Percentiles rank a stretch among this genome's conserved stretches.
Conservation (phyloP, 2,888 invertebrate species). For the Nomada flava region DNA sequence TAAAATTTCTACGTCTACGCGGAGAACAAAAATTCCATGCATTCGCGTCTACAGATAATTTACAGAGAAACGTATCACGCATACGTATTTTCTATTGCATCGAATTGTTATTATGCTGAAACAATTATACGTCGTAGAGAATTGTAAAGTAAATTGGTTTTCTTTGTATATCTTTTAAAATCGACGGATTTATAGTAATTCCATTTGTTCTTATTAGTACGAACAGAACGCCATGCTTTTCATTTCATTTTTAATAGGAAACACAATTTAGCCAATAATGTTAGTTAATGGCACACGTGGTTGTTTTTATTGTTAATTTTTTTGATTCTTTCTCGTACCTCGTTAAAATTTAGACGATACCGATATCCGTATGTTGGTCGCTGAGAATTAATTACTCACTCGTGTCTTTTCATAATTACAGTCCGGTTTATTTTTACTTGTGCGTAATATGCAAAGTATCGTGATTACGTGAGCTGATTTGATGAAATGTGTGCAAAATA, state of each 20-base stretch:
- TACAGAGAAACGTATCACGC: constrained; percentile 29
- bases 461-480: background rate
- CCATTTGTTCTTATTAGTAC: constrained; percentile 17
- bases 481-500: constrained; percentile 9
- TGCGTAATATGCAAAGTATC: constrained; percentile 36
- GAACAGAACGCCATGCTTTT: constrained; percentile 55
- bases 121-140: background rate
- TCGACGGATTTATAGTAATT: constrained; percentile 35
- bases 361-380: constrained; percentile 17
- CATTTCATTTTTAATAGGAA: background rate
- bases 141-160: background rate
- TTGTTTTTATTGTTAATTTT: constrained; percentile 14
- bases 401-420: background rate
- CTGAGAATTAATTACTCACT: constrained; percentile 6
- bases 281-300: constrained; percentile 37
- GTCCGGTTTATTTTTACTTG: constrained; percentile 7
- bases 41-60: constrained; percentile 8
- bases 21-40: constrained; percentile 5
- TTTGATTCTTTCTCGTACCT: constrained; percentile 53
- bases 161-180: constrained; percentile 36
- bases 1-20: constrained; percentile 42
- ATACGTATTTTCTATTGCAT: constrained; percentile 22
- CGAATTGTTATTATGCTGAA: background rate
- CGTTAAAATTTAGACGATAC: constrained; percentile 14
- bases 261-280: constrained; percentile 14